phyloP scores from a whole-genome alignment of 2,113 vertebrate genomes.

The Leptosomus discolor region DNA sequence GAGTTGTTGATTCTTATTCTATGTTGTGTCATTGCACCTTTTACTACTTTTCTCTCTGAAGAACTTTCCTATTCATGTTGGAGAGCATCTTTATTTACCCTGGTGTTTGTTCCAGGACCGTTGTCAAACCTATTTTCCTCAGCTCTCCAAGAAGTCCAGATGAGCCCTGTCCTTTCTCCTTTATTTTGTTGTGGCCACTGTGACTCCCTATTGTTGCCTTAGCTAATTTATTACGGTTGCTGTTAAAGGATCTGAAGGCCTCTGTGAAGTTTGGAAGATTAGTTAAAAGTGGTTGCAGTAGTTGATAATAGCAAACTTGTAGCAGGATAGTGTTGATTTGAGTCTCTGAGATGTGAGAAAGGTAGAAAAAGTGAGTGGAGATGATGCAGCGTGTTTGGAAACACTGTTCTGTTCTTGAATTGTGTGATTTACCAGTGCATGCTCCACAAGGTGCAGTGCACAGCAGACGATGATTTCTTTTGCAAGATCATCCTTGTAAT shows the following conservation, averaged over 20 bases:
- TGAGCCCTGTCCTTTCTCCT: neutral
- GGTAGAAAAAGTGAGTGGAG: neutral
- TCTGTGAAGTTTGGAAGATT: neutral
- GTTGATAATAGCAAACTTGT: neutral
- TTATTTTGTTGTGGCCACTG: neutral
- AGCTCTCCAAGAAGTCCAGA: neutral
- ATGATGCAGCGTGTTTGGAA: neutral
- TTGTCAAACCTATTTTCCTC: neutral
- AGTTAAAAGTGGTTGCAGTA: neutral
- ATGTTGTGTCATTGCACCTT: neutral
- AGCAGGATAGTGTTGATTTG: neutral
- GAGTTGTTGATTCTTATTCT: neutral
- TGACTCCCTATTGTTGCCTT: neutral
- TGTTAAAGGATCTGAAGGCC: neutral
- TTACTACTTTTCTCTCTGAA: neutral
- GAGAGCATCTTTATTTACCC: neutral
- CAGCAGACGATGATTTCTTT: neutral
- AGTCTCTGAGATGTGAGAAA: neutral
- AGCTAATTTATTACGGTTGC: neutral
- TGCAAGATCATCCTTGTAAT: neutral
- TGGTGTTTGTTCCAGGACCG: neutral
- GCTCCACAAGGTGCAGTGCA: neutral
- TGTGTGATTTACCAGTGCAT: accelerated
- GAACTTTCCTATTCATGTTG: neutral
- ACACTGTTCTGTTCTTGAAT: neutral